A percentile compares a stretch with the other conserved stretches of the same genome.
Evolutionary conservation across 2,113 vertebrate genomes (phyloP).

Genomic region (Haplochromis burtoni): DNA sequence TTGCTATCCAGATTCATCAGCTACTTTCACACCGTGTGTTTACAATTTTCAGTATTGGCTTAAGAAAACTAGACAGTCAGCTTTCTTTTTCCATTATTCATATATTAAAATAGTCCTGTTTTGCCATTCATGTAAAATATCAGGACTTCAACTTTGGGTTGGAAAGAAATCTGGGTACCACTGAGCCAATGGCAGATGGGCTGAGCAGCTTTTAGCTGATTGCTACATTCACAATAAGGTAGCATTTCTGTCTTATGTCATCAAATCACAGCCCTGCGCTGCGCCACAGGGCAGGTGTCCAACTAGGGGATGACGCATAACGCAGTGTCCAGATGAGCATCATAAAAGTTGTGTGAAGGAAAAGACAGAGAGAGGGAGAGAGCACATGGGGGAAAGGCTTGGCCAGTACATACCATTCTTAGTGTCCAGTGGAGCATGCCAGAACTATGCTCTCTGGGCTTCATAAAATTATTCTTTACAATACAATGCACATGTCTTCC

Average conservation of each 20-base stretch:
- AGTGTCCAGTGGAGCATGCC: constrained; percentile 40
- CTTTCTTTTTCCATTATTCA: background rate
- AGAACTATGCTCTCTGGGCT: constrained; percentile 18
- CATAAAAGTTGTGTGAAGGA: background rate
- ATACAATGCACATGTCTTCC: background rate
- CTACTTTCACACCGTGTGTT: background rate
- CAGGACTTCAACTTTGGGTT: background rate
- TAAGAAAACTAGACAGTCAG: background rate
- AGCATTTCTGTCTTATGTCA: background rate
- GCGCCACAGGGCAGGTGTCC: background rate
- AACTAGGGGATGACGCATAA: background rate
- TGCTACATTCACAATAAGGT: background rate
- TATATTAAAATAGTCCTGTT: background rate
- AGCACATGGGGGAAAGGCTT: constrained; percentile 12
- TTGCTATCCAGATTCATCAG: background rate
- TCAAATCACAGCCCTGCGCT: no score
- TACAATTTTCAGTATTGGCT: background rate
- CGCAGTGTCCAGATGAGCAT: background rate
- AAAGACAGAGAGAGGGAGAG: background rate
- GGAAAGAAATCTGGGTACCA: background rate
- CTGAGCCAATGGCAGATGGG: background rate
- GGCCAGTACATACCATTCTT: constrained; percentile 59
- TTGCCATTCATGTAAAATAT: background rate
- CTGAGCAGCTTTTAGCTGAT: background rate
- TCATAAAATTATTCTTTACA: constrained; percentile 7